Percentiles rank a stretch among this genome's conserved stretches.
Conservation (phyloP, 2,888 invertebrate genomes). For the Dendrolimus houi region DNA sequence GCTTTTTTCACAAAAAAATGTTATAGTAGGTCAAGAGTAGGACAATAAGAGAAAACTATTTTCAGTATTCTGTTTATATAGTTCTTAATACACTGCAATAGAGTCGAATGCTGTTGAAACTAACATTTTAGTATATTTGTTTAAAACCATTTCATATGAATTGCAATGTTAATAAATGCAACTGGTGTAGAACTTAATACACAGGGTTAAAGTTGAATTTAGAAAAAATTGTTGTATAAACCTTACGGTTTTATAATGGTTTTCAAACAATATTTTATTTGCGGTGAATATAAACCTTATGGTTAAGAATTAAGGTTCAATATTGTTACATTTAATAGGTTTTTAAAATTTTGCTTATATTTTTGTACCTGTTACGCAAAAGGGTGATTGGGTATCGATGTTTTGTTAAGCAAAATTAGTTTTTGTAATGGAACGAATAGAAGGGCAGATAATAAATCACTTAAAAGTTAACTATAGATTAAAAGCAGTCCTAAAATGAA, state of each 20-base stretch:
- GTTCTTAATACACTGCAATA: neutral
- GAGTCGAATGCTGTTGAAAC: neutral
- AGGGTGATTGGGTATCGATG: constrained; percentile 26
- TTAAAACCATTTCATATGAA: neutral
- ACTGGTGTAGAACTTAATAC: constrained; percentile 1
- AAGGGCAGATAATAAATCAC: constrained; percentile 8
- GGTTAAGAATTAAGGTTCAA: neutral
- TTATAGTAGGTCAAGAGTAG: constrained; percentile 25
- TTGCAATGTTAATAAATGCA: constrained; percentile 6
- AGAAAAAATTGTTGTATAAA: neutral
- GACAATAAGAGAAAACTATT: constrained; percentile 17
- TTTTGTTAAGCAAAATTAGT: constrained; percentile 25
- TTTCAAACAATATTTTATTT: neutral
- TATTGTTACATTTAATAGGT: neutral
- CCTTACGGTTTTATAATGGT: too few relatives aligned
- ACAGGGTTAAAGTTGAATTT: constrained; percentile 5
- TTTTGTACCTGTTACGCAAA: constrained; percentile 43
- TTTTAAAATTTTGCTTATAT: neutral
- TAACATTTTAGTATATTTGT: neutral
- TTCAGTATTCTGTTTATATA: neutral
- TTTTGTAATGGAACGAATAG: constrained; percentile 13
- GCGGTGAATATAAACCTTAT: neutral
- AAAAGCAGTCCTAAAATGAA: neutral
- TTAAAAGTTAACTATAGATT: neutral
- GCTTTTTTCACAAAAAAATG: constrained; percentile 26